phyloP scores from a whole-genome alignment of 1,140 invertebrate species.

The Steinernema khuongi region DNA sequence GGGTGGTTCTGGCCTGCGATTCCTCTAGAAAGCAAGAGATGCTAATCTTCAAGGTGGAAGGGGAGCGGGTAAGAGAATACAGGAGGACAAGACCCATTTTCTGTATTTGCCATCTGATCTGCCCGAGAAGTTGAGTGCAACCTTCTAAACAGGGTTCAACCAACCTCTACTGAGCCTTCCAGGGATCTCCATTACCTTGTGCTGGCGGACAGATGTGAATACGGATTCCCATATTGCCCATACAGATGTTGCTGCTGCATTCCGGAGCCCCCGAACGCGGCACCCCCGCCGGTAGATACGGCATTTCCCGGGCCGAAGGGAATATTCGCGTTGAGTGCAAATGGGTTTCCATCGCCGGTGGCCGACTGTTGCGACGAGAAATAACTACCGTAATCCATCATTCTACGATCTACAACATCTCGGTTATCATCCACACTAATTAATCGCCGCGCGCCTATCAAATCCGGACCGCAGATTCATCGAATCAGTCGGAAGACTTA shows the following conservation, averaged over 20 bases:
- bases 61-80: too few species aligned
- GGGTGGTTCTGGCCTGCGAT: neutral
- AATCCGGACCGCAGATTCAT: neutral
- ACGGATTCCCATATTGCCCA: constrained; percentile 20
- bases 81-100: too few species aligned
- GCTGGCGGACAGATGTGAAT: constrained; percentile 7
- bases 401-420: neutral
- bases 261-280: neutral
- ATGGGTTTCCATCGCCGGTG: neutral
- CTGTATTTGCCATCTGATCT: too few species aligned
- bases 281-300: neutral
- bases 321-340: neutral
- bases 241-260: constrained; percentile 18
- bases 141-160: too few species aligned
- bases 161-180: neutral
- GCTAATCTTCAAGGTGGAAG: too few species aligned
- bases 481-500: neutral
- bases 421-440: neutral
- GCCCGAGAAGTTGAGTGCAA: too few species aligned
- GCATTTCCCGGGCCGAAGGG: too few species aligned
- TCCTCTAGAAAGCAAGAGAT: too few species aligned
- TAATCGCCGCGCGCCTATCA: constrained; percentile 9
- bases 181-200: neutral
- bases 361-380: constrained; percentile 5
- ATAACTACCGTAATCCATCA: constrained; percentile 6